Evolutionary conservation across 2,888 invertebrate species (phyloP).

Genomic region (Philereme vetulata): DNA sequence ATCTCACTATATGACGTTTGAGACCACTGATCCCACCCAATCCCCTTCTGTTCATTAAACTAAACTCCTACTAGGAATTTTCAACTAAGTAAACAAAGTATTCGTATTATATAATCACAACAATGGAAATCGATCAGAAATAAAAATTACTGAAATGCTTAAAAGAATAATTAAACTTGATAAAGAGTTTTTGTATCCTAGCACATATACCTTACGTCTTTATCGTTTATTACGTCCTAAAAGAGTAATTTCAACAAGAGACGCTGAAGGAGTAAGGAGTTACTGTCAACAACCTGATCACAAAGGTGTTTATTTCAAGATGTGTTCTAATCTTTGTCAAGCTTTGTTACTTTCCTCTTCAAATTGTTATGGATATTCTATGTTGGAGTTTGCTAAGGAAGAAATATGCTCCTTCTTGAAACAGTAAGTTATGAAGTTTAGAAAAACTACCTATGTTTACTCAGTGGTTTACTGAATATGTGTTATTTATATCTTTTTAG

Average conservation of each 20-base stretch:
- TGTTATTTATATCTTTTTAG: constrained; percentile 68
- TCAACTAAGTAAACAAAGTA: no score
- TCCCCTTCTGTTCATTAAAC: no score
- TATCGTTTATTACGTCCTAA: constrained; percentile 22
- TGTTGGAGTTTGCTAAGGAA: constrained; percentile 86
- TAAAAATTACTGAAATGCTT: constrained; percentile 14
- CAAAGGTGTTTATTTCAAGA: constrained; percentile 9
- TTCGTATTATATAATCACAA: no score
- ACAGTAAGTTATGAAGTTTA: constrained; percentile 84
- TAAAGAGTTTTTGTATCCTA: not conserved
- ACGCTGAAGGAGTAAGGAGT: not conserved
- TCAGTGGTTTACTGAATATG: no score
- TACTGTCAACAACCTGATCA: not conserved
- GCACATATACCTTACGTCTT: constrained; percentile 18
- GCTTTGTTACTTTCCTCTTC: constrained; percentile 88
- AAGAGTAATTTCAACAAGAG: not conserved
- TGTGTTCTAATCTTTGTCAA: constrained; percentile 62
- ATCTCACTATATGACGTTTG: no score
- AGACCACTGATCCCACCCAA: no score
- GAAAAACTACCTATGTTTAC: no score
- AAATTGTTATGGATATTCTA: constrained; percentile 86
- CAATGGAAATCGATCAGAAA: no score
- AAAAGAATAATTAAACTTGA: not conserved
- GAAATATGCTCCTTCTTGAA: constrained; percentile 85
- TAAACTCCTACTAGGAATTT: no score